Base-by-base conservation (phyloP, 2,888 invertebrate species). In the Polia nebulosa region DNA sequence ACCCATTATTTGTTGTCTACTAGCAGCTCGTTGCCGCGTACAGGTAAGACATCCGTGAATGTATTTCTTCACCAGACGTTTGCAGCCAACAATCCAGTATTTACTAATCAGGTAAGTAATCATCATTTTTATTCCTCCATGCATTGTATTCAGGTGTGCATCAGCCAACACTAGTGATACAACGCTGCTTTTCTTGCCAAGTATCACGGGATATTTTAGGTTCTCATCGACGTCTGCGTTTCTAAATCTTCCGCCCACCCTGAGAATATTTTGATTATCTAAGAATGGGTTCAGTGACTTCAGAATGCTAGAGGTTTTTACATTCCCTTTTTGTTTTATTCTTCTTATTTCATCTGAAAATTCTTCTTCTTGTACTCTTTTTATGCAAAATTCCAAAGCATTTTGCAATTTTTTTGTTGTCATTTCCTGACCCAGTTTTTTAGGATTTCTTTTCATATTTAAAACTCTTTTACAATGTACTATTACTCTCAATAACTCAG, bases 1-100 rank as follows among this genome's bases (percentile, higher is more conserved):
- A 20, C 84, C 85, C 84, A 85, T 87, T 0, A 85, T 51, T 57
- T 85, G 84, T 2, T 58, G n/a, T n/a, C n/a, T n/a, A n/a, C n/a
- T n/a, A n/a, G n/a, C n/a, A n/a, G n/a, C n/a, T n/a, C n/a, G n/a
- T n/a, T n/a, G n/a, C n/a, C n/a, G n/a, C n/a, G n/a, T n/a, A n/a
- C n/a, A n/a, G n/a, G n/a, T n/a, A n/a, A n/a, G n/a, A n/a, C n/a
- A n/a, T n/a, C n/a, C n/a, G n/a, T n/a, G n/a, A n/a, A n/a, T n/a
- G n/a, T n/a, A n/a, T n/a, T n/a, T n/a, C n/a, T n/a, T n/a, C n/a
- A n/a, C n/a, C n/a, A n/a, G n/a, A n/a, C n/a, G n/a, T n/a, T n/a
- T n/a, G n/a, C n/a, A n/a, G 58, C 47, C 25, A 32, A 59, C 25
- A 8, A 86, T 82, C 83, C 85, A 85, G 57, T 78, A 87, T 56